phyloP scores from a whole-genome alignment of 2,113 vertebrate genomes.

The Salvator merianae region DNA sequence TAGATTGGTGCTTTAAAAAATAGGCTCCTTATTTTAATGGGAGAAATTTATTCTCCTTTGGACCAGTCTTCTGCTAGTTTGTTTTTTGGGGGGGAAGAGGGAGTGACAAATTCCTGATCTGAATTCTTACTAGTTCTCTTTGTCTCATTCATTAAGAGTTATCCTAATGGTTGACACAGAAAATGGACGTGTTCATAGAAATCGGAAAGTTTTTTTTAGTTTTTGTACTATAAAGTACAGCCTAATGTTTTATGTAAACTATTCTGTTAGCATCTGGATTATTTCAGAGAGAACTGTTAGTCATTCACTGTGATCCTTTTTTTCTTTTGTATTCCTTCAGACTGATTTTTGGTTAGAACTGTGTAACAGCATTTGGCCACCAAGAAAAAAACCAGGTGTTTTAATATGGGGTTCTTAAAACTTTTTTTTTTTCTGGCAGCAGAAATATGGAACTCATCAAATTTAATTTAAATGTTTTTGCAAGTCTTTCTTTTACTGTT shows the following conservation, averaged over 20 bases:
- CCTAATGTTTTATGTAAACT: background rate
- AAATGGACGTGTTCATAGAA: no score
- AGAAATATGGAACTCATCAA: background rate
- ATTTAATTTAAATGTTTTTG: constrained; percentile 6
- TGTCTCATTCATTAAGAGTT: no score
- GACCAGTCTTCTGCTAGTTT: background rate
- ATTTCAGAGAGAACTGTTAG: background rate
- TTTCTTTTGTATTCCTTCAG: background rate
- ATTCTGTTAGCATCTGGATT: background rate
- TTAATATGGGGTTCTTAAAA: background rate
- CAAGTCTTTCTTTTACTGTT: constrained; percentile 24
- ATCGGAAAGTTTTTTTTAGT: no score
- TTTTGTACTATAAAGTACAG: no score
- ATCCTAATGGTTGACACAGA: no score
- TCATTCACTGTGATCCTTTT: background rate
- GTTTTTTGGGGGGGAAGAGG: background rate
- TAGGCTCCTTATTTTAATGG: background rate
- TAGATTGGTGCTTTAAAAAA: background rate
- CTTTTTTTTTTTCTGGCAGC: background rate
- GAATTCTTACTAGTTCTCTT: background rate
- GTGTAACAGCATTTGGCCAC: fast-evolving
- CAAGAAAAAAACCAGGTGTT: background rate
- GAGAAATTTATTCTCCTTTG: background rate
- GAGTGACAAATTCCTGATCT: background rate
- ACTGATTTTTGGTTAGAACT: background rate